A percentile compares a stretch with the other conserved stretches of the same genome.
These are phyloP conservation scores for Amorpha juglandis DNA, from an alignment of 2,888 invertebrate genomes.

Conservation along the genomic window DNA sequence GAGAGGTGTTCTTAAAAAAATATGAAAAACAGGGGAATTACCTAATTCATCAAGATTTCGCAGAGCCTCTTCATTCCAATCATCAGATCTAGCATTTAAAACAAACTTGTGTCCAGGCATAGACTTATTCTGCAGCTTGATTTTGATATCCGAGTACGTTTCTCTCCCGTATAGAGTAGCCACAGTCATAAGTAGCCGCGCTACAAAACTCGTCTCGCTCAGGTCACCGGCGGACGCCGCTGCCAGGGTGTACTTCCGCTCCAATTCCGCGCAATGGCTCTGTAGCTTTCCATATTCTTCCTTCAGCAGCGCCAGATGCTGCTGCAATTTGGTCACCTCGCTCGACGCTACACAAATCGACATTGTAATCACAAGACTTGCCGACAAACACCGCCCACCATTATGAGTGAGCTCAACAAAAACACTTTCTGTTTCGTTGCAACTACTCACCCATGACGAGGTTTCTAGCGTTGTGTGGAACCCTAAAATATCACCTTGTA, in stretches of 20 bases:
- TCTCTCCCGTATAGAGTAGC: slow-evolving; percentile 92
- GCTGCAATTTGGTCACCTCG: slow-evolving; percentile 89
- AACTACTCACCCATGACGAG: slow-evolving; percentile 74
- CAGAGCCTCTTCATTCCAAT: slow-evolving; percentile 91
- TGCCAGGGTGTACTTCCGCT: slow-evolving; percentile 92
- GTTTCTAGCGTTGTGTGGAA: slow-evolving; percentile 45
- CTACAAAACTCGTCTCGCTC: slow-evolving; percentile 92
- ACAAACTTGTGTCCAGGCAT: slow-evolving; percentile 96
- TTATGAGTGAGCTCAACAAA: slow-evolving; percentile 49
- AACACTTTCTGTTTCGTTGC: slow-evolving; percentile 43
- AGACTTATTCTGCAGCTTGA: slow-evolving; percentile 88
- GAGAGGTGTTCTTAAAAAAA: not conserved
- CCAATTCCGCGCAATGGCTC: slow-evolving; percentile 90
- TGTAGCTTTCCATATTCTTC: slow-evolving; percentile 97
- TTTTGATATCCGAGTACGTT: slow-evolving; percentile 91
- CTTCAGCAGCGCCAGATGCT: slow-evolving; percentile 92
- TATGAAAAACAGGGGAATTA: slow-evolving; percentile 43
- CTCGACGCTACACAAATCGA: slow-evolving; percentile 78
- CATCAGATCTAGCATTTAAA: slow-evolving; percentile 92
- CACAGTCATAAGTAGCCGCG: slow-evolving; percentile 91
- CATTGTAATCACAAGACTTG: slow-evolving; percentile 51
- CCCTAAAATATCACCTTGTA: slow-evolving; percentile 49
- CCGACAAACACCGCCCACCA: slow-evolving; percentile 72
- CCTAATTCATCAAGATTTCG: slow-evolving; percentile 87
- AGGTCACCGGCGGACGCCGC: slow-evolving; percentile 87